Conservation (phyloP, 92 coral and sea anemone species). For the Epizoanthus stellaris region DNA sequence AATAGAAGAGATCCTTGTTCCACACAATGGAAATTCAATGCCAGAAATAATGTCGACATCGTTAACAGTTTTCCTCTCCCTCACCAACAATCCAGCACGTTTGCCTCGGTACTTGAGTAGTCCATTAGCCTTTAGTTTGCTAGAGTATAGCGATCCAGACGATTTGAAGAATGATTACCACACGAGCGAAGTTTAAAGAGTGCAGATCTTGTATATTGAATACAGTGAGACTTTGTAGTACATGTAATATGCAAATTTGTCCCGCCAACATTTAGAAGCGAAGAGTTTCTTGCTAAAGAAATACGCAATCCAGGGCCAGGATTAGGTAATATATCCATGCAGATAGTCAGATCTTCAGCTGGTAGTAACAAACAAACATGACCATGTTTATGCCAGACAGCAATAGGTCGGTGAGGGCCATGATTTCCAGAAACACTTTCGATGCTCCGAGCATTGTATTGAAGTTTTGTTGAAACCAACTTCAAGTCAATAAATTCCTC, state of each 20-base stretch:
- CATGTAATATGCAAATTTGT: background rate
- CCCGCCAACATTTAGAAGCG: background rate
- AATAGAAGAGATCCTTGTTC: background rate
- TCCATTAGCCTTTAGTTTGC: background rate
- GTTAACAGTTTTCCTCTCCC: background rate
- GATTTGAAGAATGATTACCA: background rate
- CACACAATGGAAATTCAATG: slow-evolving; percentile 3
- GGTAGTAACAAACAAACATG: background rate
- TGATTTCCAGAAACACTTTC: no score
- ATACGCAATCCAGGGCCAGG: background rate
- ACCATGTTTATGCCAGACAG: no score
- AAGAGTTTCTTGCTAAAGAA: background rate
- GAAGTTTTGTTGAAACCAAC: no score
- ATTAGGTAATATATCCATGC: no score
- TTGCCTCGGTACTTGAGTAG: slow-evolving; percentile 18
- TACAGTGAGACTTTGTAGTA: background rate
- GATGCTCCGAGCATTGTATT: no score
- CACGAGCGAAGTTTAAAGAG: background rate
- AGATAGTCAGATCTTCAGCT: background rate
- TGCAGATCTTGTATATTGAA: background rate
- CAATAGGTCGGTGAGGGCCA: no score
- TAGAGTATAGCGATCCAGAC: background rate
- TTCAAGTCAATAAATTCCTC: no score
- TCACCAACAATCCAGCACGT: background rate
- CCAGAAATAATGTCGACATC: background rate